Conservation (phyloP, 2,113 vertebrate genomes). For the Phylloscopus trochiloides region DNA sequence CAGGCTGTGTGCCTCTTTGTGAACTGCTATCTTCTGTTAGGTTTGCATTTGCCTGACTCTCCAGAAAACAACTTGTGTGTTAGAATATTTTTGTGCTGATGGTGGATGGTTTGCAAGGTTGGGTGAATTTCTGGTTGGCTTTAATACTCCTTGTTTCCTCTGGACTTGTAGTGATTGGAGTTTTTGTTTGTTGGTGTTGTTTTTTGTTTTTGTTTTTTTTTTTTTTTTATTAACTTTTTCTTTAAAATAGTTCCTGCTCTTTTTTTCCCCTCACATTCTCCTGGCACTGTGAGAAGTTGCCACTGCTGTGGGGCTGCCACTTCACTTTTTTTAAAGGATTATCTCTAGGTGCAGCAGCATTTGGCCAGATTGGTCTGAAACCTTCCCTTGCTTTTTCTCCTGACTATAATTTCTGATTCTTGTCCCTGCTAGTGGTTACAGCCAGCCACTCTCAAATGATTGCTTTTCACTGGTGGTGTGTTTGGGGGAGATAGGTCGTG, state of each 20-base stretch:
- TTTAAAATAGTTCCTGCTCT: background rate
- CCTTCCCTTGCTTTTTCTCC: background rate
- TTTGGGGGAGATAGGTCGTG: background rate
- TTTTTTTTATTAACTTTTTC: background rate
- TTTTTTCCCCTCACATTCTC: background rate
- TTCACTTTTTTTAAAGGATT: background rate
- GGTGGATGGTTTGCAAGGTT: fast-evolving
- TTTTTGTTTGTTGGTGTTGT: too few species aligned
- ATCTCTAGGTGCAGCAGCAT: background rate
- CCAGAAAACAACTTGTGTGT: background rate
- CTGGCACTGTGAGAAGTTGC: background rate
- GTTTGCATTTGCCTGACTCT: background rate
- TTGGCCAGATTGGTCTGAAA: background rate
- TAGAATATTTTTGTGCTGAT: background rate
- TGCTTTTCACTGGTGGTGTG: background rate
- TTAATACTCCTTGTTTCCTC: background rate
- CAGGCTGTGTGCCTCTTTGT: background rate
- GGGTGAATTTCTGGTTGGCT: background rate
- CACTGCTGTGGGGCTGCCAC: background rate
- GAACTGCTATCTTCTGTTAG: background rate
- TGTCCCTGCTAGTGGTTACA: background rate
- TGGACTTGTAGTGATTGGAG: background rate
- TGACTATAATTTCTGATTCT: background rate
- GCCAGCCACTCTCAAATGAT: background rate
- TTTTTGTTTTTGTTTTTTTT: too few species aligned